A percentile compares a stretch with the other conserved stretches of the same genome.
Evolutionary conservation across 2,113 vertebrate species (phyloP).

Genomic region (Numida meleagris): DNA sequence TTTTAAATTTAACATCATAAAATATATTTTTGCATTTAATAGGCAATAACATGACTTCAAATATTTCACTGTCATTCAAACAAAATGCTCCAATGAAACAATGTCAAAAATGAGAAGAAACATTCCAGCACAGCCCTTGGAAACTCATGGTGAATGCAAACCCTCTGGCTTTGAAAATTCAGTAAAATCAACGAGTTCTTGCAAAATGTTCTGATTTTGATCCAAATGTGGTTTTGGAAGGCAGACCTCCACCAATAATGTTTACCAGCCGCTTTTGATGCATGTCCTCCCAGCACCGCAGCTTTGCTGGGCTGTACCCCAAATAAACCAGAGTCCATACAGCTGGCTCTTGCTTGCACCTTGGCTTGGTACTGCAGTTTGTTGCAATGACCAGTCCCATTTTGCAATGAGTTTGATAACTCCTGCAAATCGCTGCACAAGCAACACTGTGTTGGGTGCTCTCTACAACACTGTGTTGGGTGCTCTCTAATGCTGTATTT

Average conservation of each 20-base stretch:
- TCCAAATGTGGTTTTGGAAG: conserved; percentile 6
- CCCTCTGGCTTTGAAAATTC: not conserved
- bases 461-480: fast-evolving
- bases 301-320: not conserved
- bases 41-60: not conserved
- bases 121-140: not conserved
- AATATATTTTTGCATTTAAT: not conserved
- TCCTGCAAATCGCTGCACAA: not conserved
- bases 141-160: not conserved
- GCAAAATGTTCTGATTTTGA: not conserved
- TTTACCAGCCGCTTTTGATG: not conserved
- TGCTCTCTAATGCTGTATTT: fast-evolving
- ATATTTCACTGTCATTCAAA: not conserved
- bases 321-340: fast-evolving
- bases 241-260: not conserved
- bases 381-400: fast-evolving
- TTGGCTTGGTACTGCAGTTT: fast-evolving
- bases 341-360: not conserved
- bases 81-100: not conserved
- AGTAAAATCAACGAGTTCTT: not conserved
- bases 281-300: not conserved
- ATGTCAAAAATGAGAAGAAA: not conserved
- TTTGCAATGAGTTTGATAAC: not conserved
- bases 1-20: not conserved
- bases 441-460: fast-evolving